These are phyloP conservation scores for Baronia brevicornis DNA, from an alignment of 2,888 invertebrate species.

Conservation along the genomic window DNA sequence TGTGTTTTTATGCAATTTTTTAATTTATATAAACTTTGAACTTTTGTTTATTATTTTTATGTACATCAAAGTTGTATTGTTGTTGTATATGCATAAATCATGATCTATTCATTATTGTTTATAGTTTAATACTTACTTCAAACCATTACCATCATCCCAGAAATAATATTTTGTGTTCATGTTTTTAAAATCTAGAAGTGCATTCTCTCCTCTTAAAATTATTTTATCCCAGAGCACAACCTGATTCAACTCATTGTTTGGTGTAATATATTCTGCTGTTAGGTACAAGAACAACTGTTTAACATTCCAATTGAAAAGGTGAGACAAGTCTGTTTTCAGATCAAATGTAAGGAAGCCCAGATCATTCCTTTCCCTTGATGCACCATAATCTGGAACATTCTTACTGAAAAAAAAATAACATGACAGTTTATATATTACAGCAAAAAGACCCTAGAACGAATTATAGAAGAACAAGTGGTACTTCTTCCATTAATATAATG, in stretches of 20 bases:
- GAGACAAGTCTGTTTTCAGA: constrained; percentile 92
- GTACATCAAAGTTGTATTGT: not conserved
- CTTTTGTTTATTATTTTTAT: too few species aligned
- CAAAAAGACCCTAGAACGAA: not conserved
- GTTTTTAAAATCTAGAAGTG: constrained; percentile 93
- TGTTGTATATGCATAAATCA: not conserved
- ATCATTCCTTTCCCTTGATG: constrained; percentile 94
- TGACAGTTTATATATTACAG: not conserved
- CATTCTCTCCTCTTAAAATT: constrained; percentile 93
- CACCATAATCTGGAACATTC: constrained; percentile 97
- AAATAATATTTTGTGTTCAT: constrained; percentile 99
- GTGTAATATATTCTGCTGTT: constrained; percentile 95
- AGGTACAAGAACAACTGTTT: constrained; percentile 97
- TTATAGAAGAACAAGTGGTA: too few species aligned
- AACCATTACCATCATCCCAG: constrained; percentile 99
- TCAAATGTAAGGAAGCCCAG: constrained; percentile 96
- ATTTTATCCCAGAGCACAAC: constrained; percentile 99
- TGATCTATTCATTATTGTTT: not conserved
- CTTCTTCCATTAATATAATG: too few species aligned
- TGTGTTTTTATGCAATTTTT: too few species aligned
- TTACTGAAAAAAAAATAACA: constrained; percentile 79
- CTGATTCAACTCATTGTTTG: constrained; percentile 91
- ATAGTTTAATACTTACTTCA: constrained; percentile 79
- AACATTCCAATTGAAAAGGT: constrained; percentile 99
- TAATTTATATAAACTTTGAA: too few species aligned